phyloP scores from a whole-genome alignment of 2,888 invertebrate genomes.

The Hemistola chrysoprasaria region DNA sequence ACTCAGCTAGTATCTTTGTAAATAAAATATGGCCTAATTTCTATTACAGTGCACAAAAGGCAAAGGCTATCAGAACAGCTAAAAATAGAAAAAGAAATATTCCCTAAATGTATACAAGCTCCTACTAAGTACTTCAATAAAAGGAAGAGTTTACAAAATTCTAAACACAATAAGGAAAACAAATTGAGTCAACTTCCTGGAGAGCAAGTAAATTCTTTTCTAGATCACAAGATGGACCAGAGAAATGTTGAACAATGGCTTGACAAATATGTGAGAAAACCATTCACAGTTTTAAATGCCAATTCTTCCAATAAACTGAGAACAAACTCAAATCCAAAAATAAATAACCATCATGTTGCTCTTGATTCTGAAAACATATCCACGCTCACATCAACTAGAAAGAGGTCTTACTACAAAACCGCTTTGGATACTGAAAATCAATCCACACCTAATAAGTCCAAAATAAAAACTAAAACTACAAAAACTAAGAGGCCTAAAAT shows the following conservation, averaged over 20 bases:
- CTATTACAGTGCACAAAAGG: constrained; percentile 54
- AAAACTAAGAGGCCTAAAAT: constrained; percentile 17
- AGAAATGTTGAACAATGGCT: constrained; percentile 65
- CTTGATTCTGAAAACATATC: constrained; percentile 19
- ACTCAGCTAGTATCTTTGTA: too few relatives aligned
- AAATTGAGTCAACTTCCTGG: constrained; percentile 43
- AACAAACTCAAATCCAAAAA: neutral
- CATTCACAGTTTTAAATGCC: constrained; percentile 58
- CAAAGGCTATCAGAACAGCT: constrained; percentile 57
- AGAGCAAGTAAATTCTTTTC: constrained; percentile 41
- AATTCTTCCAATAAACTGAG: constrained; percentile 38
- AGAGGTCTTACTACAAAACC: constrained; percentile 35
- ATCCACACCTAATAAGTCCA: too few relatives aligned
- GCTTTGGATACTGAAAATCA: constrained; percentile 19
- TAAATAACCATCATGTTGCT: constrained; percentile 15
- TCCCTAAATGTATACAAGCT: constrained; percentile 72
- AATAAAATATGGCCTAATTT: too few relatives aligned
- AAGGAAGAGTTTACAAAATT: constrained; percentile 47
- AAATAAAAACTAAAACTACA: too few relatives aligned
- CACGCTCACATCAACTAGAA: constrained; percentile 22
- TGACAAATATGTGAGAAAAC: constrained; percentile 52
- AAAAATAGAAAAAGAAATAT: constrained; percentile 64
- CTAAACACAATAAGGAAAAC: constrained; percentile 48
- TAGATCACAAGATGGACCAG: constrained; percentile 50
- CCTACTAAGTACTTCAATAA: constrained; percentile 64